Base-by-base conservation (phyloP, 1,140 invertebrate genomes). In the Cherax destructor region DNA sequence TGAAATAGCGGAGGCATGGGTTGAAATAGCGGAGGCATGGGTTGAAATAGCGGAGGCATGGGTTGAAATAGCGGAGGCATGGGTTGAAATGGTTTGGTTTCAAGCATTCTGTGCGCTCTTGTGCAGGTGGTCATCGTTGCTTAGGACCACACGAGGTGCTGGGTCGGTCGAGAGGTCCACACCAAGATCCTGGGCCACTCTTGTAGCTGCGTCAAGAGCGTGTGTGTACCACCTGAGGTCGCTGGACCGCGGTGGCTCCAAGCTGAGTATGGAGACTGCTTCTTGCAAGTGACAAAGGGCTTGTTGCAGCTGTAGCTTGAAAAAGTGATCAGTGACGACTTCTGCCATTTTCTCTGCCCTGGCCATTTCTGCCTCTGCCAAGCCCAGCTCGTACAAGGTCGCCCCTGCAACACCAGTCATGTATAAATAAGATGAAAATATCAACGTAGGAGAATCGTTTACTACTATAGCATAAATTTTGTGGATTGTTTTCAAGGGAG, bases 331-430 rank as follows among this genome's bases (percentile, higher is more conserved):
- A 0, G 83, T 83, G 18, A 81, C 81, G 16, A 49, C 52, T 10
- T 72, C 87, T 0, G 30, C 77, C 21, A 47, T 3, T 24, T 72
- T 76, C 76, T 92, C 92, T 30, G 50, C 72, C 49, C 74, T 24
- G 18, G 88, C 56, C n/a, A 92, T 50, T 30, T 69, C 78, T n/a
- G 77, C 76, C 30, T 84, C 72, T 18, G 72, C 59, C 7, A 78
- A 21, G 9, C 92, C 83, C 30, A 91, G 21, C 69, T 92, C 77
- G 86, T 86, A 87, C 49, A 92, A 78, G 0, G 92, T 86, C 74
- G 87, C 83, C 16, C 92, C 92, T 92, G 85, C 10, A 30, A 24
- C 13, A 69, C 21, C 52, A 9, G 52, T 56, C 30, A 41, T 41
- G 30, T 41, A 41, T 41, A 41, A 41, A 2, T 2, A 41, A 41